Conservation (phyloP, 2,888 invertebrate species). For the Furcula furcula region DNA sequence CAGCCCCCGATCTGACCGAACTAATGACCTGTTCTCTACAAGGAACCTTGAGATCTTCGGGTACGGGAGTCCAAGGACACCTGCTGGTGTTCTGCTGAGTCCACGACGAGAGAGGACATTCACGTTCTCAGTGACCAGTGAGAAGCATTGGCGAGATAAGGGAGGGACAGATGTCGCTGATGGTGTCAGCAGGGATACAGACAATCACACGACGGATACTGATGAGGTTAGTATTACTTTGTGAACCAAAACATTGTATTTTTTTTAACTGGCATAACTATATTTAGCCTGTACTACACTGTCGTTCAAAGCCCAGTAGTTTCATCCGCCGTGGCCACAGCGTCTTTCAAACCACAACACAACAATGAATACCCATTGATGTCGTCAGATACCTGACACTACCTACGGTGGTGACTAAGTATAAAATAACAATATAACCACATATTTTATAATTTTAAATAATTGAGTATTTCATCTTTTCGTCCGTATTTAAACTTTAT, state of each 20-base stretch:
- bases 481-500: no score
- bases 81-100: conserved; percentile 66
- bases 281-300: no score
- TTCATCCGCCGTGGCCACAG: no score
- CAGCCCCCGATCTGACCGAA: conserved; percentile 56
- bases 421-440: no score
- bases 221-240: conserved; percentile 59
- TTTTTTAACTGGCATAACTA: not conserved
- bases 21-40: conserved; percentile 66
- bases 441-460: no score
- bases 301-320: no score
- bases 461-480: no score
- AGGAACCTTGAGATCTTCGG: conserved; percentile 69
- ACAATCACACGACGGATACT: conserved; percentile 29
- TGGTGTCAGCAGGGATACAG: conserved; percentile 31
- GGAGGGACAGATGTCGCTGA: conserved; percentile 72
- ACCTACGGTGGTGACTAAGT: no score
- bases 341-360: no score
- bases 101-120: conserved; percentile 67
- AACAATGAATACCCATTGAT: no score
- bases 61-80: conserved; percentile 63
- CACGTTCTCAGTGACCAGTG: conserved; percentile 66
- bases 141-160: conserved; percentile 76
- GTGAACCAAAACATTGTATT: not conserved
- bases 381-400: no score